Evolutionary conservation across 2,797 vertebrate genomes (phyloP).

Genomic region (Adrianichthys oophorus): DNA sequence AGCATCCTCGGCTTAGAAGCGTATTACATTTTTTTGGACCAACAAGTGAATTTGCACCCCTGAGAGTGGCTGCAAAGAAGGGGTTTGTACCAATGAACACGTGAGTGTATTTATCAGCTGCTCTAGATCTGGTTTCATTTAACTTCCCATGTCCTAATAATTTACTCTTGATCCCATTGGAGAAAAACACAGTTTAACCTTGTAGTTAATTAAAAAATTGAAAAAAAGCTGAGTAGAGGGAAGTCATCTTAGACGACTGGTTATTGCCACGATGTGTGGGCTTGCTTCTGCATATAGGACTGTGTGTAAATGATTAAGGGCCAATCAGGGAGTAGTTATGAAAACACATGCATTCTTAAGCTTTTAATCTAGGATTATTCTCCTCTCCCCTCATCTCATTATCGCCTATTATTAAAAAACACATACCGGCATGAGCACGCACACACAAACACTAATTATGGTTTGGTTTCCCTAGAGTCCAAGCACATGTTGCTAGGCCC

Average conservation of each 20-base stretch:
- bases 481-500: conserved; percentile 25
- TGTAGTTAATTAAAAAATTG: conserved; percentile 68
- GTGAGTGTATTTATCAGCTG: conserved; percentile 22
- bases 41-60: conserved; percentile 25
- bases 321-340: conserved; percentile 69
- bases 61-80: conserved; percentile 24
- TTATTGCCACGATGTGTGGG: conserved; percentile 29
- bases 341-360: conserved; percentile 70
- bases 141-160: conserved; percentile 68
- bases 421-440: conserved; percentile 17
- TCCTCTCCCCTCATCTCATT: conserved; percentile 69
- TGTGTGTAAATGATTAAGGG: conserved; percentile 60
- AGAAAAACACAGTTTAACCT: conserved; percentile 60
- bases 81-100: conserved; percentile 37
- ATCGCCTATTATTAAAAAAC: conserved; percentile 66
- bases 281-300: conserved; percentile 23
- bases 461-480: conserved; percentile 61
- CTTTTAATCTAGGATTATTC: conserved; percentile 76
- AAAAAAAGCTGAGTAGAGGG: conserved; percentile 25
- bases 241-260: conserved; percentile 37
- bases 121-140: conserved; percentile 66
- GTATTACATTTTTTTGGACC: conserved; percentile 9
- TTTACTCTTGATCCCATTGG: conserved; percentile 68
- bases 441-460: conserved; percentile 56
- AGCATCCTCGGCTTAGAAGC: conserved; percentile 16